phyloP scores from a whole-genome alignment of 2,113 vertebrate species.

The Callionymus lyra region DNA sequence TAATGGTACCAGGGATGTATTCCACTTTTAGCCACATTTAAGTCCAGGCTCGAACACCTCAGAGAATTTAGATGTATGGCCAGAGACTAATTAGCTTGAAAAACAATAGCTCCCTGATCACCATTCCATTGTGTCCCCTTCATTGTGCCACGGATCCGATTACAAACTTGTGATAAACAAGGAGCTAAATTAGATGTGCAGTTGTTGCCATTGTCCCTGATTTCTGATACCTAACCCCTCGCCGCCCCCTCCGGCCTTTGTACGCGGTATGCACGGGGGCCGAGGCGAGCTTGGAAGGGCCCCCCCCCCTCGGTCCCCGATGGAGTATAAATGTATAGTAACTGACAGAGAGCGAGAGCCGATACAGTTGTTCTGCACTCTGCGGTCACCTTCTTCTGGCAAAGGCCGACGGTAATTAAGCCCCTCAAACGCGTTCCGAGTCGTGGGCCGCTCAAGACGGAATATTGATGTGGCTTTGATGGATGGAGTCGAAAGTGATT shows the following conservation, averaged over 20 bases:
- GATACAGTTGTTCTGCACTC: conserved; percentile 50
- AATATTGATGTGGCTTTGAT: conserved; percentile 73
- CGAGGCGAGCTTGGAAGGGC: conserved; percentile 44
- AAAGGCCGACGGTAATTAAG: conserved; percentile 60
- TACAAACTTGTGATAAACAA: conserved; percentile 72
- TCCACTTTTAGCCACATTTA: conserved; percentile 66
- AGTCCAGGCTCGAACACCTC: conserved; percentile 40
- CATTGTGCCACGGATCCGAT: conserved; percentile 67
- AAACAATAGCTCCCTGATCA: conserved; percentile 76
- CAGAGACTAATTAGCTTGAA: conserved; percentile 71
- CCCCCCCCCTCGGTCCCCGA: conserved; percentile 41
- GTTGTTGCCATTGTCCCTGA: conserved; percentile 73
- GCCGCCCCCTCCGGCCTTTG: conserved; percentile 33
- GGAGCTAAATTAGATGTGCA: conserved; percentile 73
- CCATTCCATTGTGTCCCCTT: conserved; percentile 65
- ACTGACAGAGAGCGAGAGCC: too few species aligned
- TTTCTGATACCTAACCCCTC: conserved; percentile 64
- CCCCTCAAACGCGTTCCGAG: conserved; percentile 38
- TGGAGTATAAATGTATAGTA: conserved; percentile 62
- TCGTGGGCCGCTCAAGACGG: conserved; percentile 48
- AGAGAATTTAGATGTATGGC: conserved; percentile 48
- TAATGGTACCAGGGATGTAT: conserved; percentile 45
- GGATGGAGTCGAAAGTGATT: conserved; percentile 75
- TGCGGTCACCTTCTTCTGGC: conserved; percentile 49
- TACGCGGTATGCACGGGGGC: conserved; percentile 32